Base-by-base conservation (phyloP, 1,140 invertebrate genomes). In the Neodiprion lecontei region DNA sequence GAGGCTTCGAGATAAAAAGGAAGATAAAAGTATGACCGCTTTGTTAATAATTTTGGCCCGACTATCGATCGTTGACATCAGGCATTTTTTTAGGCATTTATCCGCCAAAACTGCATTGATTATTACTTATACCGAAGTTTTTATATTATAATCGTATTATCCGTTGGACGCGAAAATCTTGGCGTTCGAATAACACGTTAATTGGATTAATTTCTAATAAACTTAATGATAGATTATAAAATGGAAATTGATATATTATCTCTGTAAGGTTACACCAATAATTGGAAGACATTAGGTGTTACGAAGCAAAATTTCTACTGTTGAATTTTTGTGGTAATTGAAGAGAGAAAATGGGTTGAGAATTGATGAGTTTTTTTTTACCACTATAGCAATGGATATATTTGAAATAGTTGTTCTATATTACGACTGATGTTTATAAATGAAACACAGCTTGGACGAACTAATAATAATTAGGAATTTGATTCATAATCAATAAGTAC, bases 231-330 rank as follows among this genome's bases (percentile, higher is more conserved):
- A 65, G 61, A 65, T 21, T 14, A 65, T 21, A 65, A 14, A 65
- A 14, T 65, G 61, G 12, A 11, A 69, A 69, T 69, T 47, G 8
- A 69, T 47, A 17, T 14, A 23, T 7, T 47, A 69, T 21, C 40
- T 61, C 53, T 61, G 53, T 61, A 61, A 61, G 53, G 53, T 61
- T 61, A 17, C 53, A 61, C 53, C 53, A 61, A 61, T 14, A 61
- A 61, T 61, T 12, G n/a, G 7, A 7, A 17, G 53, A 9, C 53
- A 40, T 40, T 40, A 40, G 28, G 28, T 40, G 28, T 40, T 40
- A 40, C 0, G 28, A 40, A 40, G 28, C 28, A 40, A 40, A 5
- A 40, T 40, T 40, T 40, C 2, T 40, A 4, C 28, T 40, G 28
- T 40, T 40, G 28, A 40, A 40, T 40, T 40, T 40, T 40, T 40